Evolutionary conservation across 2,888 invertebrate genomes (phyloP), one percentile per base, ranked within the genome.

Genomic region (Junonia oenone): DNA sequence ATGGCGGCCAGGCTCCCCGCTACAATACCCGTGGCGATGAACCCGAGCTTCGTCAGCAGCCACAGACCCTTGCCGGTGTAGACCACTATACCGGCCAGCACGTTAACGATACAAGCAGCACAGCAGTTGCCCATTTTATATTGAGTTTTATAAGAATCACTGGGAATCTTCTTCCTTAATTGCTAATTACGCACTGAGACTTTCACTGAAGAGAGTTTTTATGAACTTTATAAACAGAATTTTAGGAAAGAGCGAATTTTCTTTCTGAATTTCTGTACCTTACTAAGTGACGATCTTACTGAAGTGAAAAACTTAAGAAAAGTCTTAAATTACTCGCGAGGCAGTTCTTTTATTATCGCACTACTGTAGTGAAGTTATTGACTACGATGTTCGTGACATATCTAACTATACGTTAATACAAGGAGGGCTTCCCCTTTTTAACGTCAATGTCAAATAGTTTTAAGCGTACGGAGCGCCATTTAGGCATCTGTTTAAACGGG

Each of bases 11-110:
- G 19, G 33, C 66, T 68, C 15, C 69, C 69, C n/a, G 63, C 69
- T 2, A 61, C 66, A 27, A 69, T 52, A 6, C 69, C 69, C 1
- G 61, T 62, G 5, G 51, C 61, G 3, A 53, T 61, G 51, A 71
- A 70, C 0, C 69, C 70, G 0, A 71, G 65, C 38, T 66, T 64
- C 0, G 62, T 38, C 27, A 71, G 51, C 19, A 69, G 45, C 64
- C 69, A 68, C 17, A 66, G 22, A 1, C 69, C 67, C 46, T 70
- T 66, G 5, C 71, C 69, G 0, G 67, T 69, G 49, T 57, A 68
- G 15, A 68, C 55, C n/a, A 68, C 66, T 6, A 71, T 52, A 6
- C 66, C 55, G 0, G 62, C 68, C 1, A 61, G 15, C n/a, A 50
- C 47, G 6, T 55, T 54, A 6, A 62, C 57, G 17, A 53, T 29